phyloP scores from a whole-genome alignment of 2,113 vertebrate genomes.

The Acrocephalus arundinaceus region DNA sequence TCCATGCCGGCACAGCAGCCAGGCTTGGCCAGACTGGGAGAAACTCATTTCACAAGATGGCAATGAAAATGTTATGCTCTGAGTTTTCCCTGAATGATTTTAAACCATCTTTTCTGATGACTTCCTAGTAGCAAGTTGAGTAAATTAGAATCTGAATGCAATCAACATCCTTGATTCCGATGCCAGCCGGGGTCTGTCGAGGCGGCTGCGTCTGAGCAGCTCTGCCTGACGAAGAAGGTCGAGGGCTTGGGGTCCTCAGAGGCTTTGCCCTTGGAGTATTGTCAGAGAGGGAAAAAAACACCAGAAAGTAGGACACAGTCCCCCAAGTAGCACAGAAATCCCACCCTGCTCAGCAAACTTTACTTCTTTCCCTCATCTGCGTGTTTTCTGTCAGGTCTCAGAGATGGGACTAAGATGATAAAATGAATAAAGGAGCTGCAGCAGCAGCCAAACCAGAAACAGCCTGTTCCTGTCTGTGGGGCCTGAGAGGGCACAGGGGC shows the following conservation, averaged over 20 bases:
- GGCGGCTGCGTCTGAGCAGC: neutral
- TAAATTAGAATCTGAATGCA: constrained; percentile 52
- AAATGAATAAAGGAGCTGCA: constrained; percentile 18
- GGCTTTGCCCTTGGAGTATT: constrained; percentile 37
- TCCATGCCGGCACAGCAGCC: neutral
- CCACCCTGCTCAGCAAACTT: constrained; percentile 31
- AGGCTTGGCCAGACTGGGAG: neutral
- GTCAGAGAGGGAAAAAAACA: neutral
- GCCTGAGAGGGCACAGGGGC: neutral
- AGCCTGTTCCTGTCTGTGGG: rapidly evolving
- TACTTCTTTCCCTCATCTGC: neutral
- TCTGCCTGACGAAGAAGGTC: constrained; percentile 44
- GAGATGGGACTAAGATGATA: neutral
- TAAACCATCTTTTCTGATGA: constrained; percentile 40
- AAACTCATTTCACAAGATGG: constrained; percentile 25
- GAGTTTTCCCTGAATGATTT: constrained; percentile 64
- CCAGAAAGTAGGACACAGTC: constrained; percentile 51
- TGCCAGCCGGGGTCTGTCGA: neutral
- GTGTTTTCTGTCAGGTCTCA: constrained; percentile 21
- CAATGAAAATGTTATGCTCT: constrained; percentile 69
- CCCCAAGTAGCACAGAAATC: neutral
- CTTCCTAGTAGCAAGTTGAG: constrained; percentile 41
- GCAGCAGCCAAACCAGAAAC: neutral
- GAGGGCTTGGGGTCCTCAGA: neutral
- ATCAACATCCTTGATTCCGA: constrained; percentile 54